Evolutionary conservation across 2,113 vertebrate species (phyloP).

Genomic region (Lutjanus erythropterus): DNA sequence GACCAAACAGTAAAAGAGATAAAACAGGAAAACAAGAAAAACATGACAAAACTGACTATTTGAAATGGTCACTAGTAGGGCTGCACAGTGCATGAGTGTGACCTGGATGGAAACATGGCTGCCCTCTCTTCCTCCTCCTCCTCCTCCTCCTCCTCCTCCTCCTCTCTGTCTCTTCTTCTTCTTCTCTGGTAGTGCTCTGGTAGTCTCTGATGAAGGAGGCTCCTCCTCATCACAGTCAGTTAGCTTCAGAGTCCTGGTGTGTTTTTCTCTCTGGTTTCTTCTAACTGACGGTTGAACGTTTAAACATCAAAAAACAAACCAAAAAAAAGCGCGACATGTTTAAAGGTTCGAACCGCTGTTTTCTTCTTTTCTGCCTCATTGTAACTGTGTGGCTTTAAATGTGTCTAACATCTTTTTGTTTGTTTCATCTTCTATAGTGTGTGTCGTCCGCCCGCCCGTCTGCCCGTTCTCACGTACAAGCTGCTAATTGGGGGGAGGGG

Average conservation of each 20-base stretch:
- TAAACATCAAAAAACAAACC: slow-evolving; percentile 63
- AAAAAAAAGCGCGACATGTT: slow-evolving; percentile 40
- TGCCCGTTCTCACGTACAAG: slow-evolving; percentile 65
- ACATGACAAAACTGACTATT: too few relatives aligned
- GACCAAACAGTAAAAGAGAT: too few relatives aligned
- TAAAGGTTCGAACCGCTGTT: slow-evolving; percentile 77
- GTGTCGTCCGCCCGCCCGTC: slow-evolving; percentile 73
- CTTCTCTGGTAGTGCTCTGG: slow-evolving; percentile 27
- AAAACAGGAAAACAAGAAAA: too few relatives aligned
- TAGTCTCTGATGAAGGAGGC: slow-evolving; percentile 61
- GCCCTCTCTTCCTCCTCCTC: slow-evolving; percentile 1
- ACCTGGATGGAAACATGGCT: slow-evolving; percentile 63
- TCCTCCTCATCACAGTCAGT: slow-evolving; percentile 50
- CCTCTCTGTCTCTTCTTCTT: not conserved
- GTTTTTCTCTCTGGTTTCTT: slow-evolving; percentile 64
- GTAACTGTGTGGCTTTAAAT: slow-evolving; percentile 78
- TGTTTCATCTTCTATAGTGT: slow-evolving; percentile 82
- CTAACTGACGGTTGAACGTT: slow-evolving; percentile 75
- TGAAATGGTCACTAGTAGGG: too few relatives aligned
- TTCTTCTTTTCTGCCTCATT: slow-evolving; percentile 56
- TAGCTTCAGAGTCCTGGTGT: slow-evolving; percentile 59
- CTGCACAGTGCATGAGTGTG: too few relatives aligned
- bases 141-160: not conserved
- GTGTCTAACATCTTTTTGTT: slow-evolving; percentile 84
- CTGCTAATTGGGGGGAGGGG: slow-evolving; percentile 28